Evolutionary conservation across 2,113 vertebrate species (phyloP), one percentile per base, ranked within the genome.

Genomic region (Ramphastos sulfuratus): DNA sequence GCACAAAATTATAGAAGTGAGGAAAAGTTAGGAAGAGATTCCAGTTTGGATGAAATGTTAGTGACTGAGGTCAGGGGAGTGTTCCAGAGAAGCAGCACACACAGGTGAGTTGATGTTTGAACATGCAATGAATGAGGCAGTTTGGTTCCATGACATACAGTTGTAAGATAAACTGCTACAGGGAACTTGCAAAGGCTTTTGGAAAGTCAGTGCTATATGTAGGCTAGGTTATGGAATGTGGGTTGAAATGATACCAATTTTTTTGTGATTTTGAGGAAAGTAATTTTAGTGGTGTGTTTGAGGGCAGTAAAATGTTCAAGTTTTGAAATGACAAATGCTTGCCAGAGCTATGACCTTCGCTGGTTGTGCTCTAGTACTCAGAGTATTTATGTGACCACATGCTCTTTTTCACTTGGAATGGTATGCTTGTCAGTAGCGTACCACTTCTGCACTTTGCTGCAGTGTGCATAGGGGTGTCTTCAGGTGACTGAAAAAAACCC

Each of bases 121-220:
- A 64, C 0, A 3, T 27, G 12, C 35, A 50, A 64, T n/a, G 56
- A 55, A n/a, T 0, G 6, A 35, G 39, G 59, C 64, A 30, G n/a
- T 85, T 80, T 30, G 42, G 25, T 77, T 71, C 42, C 20, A 3
- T 25, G 46, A 24, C 3, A 3, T 13, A 7, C 11, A 50, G 17
- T 19, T 78, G 42, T 3, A 18, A 44, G 30, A 19, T 74, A 42
- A 78, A 4, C 56, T 79, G 25, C 28, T 82, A 76, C 54, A 89
- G 25, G 55, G 30, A 33, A 33, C 31, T 8, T 44, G 16, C 2
- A 37, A 56, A 70, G 7, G 37, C 72, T 39, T 66, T 82, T 85
- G 67, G 59, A 59, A 80, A 35, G 44, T 25, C n/a, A 54, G 46
- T 64, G 56, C 52, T 63, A 1, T 23, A 6, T 59, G 30, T 71